Conservation (phyloP, 2,888 invertebrate species). For the Amorpha juglandis region DNA sequence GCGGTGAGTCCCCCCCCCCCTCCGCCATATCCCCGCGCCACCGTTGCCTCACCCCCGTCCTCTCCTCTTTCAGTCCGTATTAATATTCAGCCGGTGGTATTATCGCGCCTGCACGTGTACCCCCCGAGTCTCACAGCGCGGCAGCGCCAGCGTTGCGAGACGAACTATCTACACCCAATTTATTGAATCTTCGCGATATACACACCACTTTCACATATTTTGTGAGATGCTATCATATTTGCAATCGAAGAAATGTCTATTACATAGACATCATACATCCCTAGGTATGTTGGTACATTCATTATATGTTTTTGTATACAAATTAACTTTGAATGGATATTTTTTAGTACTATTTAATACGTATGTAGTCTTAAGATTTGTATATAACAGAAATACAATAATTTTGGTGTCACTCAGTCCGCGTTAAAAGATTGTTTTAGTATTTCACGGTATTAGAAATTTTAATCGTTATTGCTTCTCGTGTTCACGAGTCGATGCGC, state of each 20-base stretch:
- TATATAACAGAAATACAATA: too few relatives aligned
- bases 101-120: constrained; percentile 17
- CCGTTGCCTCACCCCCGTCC: background rate
- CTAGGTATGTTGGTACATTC: too few relatives aligned
- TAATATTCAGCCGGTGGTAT: constrained; percentile 9
- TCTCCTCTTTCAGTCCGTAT: background rate
- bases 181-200: constrained; percentile 6
- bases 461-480: background rate
- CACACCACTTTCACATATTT: constrained; percentile 8
- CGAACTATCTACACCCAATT: constrained; percentile 1
- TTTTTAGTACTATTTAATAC: too few relatives aligned
- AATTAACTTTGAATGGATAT: too few relatives aligned
- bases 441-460: too few relatives aligned
- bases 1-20: constrained; percentile 20
- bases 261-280: background rate
- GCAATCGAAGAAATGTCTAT: background rate
- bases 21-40: background rate
- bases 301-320: too few relatives aligned
- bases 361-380: too few relatives aligned
- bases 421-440: too few relatives aligned
- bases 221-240: background rate
- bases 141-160: background rate
- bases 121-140: background rate
- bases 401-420: too few relatives aligned
- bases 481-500: background rate